These are phyloP conservation scores for Romanogobio albipinnatus DNA, from an alignment of 2,113 vertebrate species.

Conservation along the genomic window DNA sequence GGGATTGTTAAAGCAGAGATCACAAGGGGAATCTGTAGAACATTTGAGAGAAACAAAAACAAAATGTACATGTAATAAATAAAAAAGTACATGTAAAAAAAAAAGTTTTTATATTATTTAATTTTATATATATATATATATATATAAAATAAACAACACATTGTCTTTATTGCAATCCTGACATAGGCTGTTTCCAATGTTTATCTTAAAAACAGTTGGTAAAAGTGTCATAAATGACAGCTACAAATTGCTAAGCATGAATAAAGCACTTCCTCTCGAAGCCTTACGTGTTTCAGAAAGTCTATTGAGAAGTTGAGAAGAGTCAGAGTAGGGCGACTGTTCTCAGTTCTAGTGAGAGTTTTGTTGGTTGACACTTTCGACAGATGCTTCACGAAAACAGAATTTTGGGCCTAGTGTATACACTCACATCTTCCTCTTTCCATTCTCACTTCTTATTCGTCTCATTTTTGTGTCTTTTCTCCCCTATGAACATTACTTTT, in stretches of 20 bases:
- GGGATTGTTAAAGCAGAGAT: neutral
- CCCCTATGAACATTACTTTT: neutral
- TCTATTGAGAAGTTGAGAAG: neutral
- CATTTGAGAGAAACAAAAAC: neutral
- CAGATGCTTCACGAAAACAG: conserved; percentile 47
- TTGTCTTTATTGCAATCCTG: neutral
- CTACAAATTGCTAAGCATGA: neutral
- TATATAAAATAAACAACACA: too few species aligned
- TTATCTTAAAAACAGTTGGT: neutral
- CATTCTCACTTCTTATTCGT: conserved; percentile 1
- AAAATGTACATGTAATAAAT: too few species aligned
- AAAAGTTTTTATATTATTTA: too few species aligned
- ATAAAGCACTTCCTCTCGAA: neutral
- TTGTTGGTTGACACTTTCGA: conserved; percentile 35
- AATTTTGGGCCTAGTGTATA: conserved; percentile 13
- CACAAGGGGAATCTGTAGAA: neutral
- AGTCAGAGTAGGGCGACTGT: neutral
- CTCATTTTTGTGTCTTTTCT: conserved; percentile 1
- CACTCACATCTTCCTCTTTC: conserved; percentile 29
- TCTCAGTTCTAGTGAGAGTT: conserved; percentile 28
- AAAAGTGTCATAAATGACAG: neutral
- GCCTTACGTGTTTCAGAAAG: conserved; percentile 3
- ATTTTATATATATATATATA: too few species aligned
- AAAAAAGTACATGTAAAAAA: too few species aligned
- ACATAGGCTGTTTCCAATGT: neutral